Evolutionary conservation across 2,888 invertebrate species (phyloP).

Genomic region (Hydropsyche betteni): DNA sequence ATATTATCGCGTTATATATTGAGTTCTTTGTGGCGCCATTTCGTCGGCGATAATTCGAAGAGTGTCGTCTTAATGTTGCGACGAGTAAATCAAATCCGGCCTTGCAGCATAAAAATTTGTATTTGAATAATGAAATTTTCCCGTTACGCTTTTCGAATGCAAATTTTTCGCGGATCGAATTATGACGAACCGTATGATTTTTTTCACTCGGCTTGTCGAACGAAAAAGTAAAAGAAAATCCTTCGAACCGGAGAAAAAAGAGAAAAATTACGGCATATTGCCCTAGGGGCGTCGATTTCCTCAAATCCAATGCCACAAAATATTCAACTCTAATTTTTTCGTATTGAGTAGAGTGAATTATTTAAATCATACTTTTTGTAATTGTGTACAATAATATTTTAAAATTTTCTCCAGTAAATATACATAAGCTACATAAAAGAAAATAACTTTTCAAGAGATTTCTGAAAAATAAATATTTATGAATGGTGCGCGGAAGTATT

Average conservation of each 20-base stretch:
- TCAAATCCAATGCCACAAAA: too few species aligned
- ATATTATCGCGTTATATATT: too few species aligned
- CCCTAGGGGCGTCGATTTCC: not conserved
- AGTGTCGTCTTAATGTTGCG: constrained; percentile 14
- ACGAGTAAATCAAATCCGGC: constrained; percentile 25
- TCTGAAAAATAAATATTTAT: too few species aligned
- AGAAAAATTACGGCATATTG: not conserved
- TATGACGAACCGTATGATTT: constrained; percentile 36
- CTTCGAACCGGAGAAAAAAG: too few species aligned
- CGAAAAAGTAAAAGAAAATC: not conserved
- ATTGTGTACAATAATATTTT: too few species aligned
- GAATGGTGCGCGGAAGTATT: too few species aligned
- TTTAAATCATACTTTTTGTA: too few species aligned
- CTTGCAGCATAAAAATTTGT: constrained; percentile 41
- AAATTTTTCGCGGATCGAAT: constrained; percentile 39
- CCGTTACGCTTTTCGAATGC: constrained; percentile 35
- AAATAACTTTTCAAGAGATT: too few species aligned
- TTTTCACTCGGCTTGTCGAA: not conserved
- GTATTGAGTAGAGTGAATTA: too few species aligned
- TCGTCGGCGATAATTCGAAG: constrained; percentile 8
- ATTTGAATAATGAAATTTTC: constrained; percentile 45
- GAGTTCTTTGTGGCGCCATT: not conserved
- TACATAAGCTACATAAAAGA: too few species aligned
- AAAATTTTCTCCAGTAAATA: too few species aligned
- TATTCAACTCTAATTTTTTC: too few species aligned